A percentile compares a stretch with the other conserved stretches of the same genome.
These are phyloP conservation scores for Halictus rubicundus DNA, from an alignment of 1,140 invertebrate species.

Conservation along the genomic window DNA sequence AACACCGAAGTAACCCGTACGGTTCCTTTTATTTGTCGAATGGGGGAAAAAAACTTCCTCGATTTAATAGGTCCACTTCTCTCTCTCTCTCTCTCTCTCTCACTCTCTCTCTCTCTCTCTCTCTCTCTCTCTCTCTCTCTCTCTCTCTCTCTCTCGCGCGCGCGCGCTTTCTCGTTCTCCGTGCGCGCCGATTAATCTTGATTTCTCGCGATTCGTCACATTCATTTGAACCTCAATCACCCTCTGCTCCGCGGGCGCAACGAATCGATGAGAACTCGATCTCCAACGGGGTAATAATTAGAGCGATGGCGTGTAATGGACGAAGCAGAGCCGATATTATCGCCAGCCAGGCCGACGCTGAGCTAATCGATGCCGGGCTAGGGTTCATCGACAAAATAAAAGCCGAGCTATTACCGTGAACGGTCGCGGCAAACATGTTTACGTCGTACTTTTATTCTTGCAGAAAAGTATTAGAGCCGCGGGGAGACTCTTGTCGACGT, in stretches of 20 bases:
- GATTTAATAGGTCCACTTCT: not conserved
- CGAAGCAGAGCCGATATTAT: constrained; percentile 40
- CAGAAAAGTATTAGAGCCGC: not conserved
- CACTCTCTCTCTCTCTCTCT: no score
- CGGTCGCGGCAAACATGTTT: constrained; percentile 15
- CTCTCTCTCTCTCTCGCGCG: no score
- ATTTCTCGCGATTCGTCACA: constrained; percentile 54
- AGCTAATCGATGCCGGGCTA: constrained; percentile 19
- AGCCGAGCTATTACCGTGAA: not conserved
- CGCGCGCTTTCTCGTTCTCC: no score
- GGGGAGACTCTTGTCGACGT: no score
- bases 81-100: not conserved
- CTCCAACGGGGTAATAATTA: constrained; percentile 58
- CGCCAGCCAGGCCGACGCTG: constrained; percentile 5
- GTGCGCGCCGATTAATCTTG: constrained; percentile 47
- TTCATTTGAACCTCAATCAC: constrained; percentile 57
- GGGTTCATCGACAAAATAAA: constrained; percentile 29
- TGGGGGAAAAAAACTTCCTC: not conserved
- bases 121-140: no score
- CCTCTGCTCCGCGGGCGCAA: constrained; percentile 20
- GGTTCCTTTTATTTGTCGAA: not conserved
- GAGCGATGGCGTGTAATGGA: constrained; percentile 55
- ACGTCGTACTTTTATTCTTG: not conserved
- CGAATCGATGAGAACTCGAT: constrained; percentile 41
- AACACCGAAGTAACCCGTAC: not conserved